Evolutionary conservation across 2,888 invertebrate species (phyloP), one percentile per base, ranked within the genome.

Genomic region (Eudemis profundana): DNA sequence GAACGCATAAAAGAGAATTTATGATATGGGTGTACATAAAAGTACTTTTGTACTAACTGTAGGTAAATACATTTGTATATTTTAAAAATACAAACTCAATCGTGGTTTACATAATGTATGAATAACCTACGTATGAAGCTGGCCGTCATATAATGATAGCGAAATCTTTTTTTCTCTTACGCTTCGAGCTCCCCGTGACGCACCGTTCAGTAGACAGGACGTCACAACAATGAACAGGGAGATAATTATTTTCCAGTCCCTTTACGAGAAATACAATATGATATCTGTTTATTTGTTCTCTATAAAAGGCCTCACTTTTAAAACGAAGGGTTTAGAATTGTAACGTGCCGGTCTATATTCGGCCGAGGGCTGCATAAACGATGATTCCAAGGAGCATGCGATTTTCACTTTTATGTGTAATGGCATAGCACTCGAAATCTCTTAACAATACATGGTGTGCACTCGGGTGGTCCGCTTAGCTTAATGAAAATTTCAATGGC

Each of bases 401-500:
- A 50, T 23, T 50, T 50, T 44, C 5, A 17, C 17, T 21, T 27
- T 19, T 50, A 40, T n/a, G 23, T 15, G 50, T 33, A 36, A 46
- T n/a, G 19, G 0, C 14, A 1, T 36, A 59, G 29, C 14, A 19
- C 4, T 46, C 15, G 38, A 46, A 59, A 17, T 65, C n/a, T 36
- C 17, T 46, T 15, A 59, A 21, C 56, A 56, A 21, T 53, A 53
- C 15, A 44, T 1, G 42, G 57, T 17, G 17, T 51, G 29, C 49
- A 51, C 7, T 46, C 49, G 33, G 64, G 29, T 42, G n/a, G 44
- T 17, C 12, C 59, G 27, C 7, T 27, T n/a, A 36, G 14, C 17
- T 44, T 53, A 19, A 51, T 65, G 46, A 59, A 65, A 65, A 40
- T 53, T 51, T 65, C 29, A 65, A 19, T 12, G 38, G 15, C 21